Conservation (phyloP, 2,797 vertebrate species). For the Threskiornis aethiopicus region DNA sequence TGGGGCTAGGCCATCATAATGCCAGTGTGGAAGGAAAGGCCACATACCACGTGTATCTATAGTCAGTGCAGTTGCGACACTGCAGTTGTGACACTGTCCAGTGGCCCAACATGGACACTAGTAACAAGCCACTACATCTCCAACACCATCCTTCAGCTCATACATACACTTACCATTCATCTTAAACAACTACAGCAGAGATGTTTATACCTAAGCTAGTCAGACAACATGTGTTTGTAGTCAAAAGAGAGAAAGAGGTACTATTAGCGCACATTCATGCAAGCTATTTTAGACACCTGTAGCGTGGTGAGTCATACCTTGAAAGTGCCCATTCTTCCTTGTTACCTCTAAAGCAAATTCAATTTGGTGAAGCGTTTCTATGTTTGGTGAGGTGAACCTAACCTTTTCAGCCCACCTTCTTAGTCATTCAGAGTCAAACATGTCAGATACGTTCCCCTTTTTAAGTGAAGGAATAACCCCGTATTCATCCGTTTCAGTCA, state of each 20-base stretch:
- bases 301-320: background rate
- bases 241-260: background rate
- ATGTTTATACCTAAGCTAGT: background rate
- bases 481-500: background rate
- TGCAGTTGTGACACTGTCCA: background rate
- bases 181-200: background rate
- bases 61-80: background rate
- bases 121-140: background rate
- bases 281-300: background rate
- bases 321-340: background rate
- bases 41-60: rapidly evolving
- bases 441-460: background rate
- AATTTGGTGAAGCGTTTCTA: background rate
- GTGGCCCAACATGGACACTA: background rate
- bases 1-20: background rate
- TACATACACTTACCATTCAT: background rate
- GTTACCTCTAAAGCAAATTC: background rate
- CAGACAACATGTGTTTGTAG: background rate
- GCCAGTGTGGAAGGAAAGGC: background rate
- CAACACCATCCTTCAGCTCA: background rate
- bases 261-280: background rate
- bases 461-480: background rate
- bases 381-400: background rate
- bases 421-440: background rate
- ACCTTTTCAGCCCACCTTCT: background rate